Base-by-base conservation (phyloP, 2,113 vertebrate species). In the Takifugu bimaculatus region DNA sequence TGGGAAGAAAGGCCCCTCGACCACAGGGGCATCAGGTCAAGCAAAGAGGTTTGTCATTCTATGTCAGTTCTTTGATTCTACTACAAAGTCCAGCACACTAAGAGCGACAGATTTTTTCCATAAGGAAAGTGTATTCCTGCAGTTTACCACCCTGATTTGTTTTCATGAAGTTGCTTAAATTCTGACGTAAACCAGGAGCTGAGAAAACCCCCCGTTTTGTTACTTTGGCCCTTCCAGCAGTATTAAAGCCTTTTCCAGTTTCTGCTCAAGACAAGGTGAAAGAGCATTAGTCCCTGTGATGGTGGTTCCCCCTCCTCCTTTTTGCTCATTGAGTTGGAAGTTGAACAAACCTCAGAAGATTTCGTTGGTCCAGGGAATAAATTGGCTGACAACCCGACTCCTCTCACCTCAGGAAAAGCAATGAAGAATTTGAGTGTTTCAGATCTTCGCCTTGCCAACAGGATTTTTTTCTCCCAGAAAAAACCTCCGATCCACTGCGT, bases 31-130 rank as follows among this genome's bases (percentile, higher is more conserved):
- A 86, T 93, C 95, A 93, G 95, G 95, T 96, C 96, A 97, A 98
- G 96, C 94, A 95, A 99, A 98, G 97, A 99, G 97, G 97, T 99
- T 99, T 96, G 97, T 99, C 95, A 98, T 99, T 99, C 95, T 99
- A 98, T 99, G 96, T 99, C 96, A 94, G 96, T 99, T 98, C 93
- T 97, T 98, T 98, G 95, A 94, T 97, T 93, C 95, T 94, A 92
- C 91, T 99, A 94, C 95, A 93, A 94, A 95, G 93, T 96, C 95
- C 95, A 95, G 92, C 95, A 94, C 96, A 90, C 93, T 99, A 95
- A 93, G 94, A 94, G 94, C 92, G 91, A 94, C 94, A 84, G 95
- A 94, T 96, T 93, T 88, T 70, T 69, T 72, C 84, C 86, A 68
- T 87, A 83, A 86, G 85, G 85, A 78, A 82, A 83, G 81, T 88